Evolutionary conservation across 1,140 invertebrate genomes (phyloP), one percentile per base, ranked within the genome.

Genomic region (Nebria ingens): DNA sequence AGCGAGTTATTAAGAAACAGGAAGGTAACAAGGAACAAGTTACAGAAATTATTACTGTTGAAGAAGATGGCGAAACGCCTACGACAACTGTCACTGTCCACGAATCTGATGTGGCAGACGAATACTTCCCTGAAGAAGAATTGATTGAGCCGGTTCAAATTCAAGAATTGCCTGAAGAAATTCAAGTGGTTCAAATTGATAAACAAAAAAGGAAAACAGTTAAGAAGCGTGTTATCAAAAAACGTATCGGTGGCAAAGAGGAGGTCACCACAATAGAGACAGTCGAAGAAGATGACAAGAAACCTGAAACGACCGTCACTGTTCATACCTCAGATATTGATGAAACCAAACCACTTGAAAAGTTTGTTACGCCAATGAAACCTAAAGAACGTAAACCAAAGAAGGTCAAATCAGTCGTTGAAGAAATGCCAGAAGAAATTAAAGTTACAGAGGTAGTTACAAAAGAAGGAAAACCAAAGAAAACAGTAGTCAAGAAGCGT

Each of bases 361-460:
- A 56, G 34, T 12, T 51, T 13, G 53, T 42, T 21, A n/a, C 17
- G 17, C 19, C 40, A 42, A 22, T 54, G 21, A 51, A 54, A 54
- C 60, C 56, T 34, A 56, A 64, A 52, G 58, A 52, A 54, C 55
- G 9, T 57, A 60, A 38, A 54, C 19, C 61, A 57, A 63, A 70
- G 57, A 62, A 65, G 56, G 64, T 64, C 64, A 53, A 60, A 2
- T 65, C 65, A 57, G n/a, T 49, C 49, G 19, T 69, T 11, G 56
- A 71, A 59, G 68, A 73, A 57, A 40, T 65, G 25, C 69, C 70
- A 12, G 69, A 76, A 65, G 69, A 73, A 56, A 68, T 73, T 6
- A 66, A 66, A 2, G 62, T 75, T 1, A 70, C 73, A 9, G 70
- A 77, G 58, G 68, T 71, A n/a, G 65, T 61, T 13, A 69, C 71